A percentile compares a stretch with the other conserved stretches of the same genome.
phyloP scores from a whole-genome alignment of 2,113 vertebrate species.

The Scytalopus superciliaris region DNA sequence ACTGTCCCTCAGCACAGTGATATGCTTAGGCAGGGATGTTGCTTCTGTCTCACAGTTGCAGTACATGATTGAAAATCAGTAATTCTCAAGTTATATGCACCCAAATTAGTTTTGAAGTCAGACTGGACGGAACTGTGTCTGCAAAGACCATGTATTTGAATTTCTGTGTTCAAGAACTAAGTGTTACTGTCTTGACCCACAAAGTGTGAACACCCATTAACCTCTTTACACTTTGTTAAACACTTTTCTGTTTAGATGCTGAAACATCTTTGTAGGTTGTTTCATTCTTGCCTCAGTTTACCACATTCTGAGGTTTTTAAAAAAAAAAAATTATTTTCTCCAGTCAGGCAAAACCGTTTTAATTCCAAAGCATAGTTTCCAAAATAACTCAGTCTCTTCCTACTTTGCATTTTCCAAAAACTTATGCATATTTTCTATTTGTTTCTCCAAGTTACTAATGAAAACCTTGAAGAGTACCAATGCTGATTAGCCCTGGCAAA shows the following conservation, averaged over 20 bases:
- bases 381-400: neutral
- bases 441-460: neutral
- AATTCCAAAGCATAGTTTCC: neutral
- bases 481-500: neutral
- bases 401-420: neutral
- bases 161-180: neutral
- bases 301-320: neutral
- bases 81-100: neutral
- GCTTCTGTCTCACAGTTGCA: neutral
- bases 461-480: neutral
- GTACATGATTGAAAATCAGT: neutral
- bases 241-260: neutral
- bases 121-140: neutral
- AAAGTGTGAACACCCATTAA: neutral
- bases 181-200: neutral
- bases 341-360: neutral
- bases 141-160: neutral
- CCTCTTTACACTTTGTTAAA: neutral
- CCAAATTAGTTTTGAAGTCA: neutral
- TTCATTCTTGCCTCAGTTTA: neutral
- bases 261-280: neutral
- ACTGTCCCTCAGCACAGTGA: neutral
- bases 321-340: too few species aligned
- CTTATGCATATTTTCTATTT: neutral
- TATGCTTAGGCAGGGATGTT: neutral